Conservation (phyloP, 2,113 vertebrate genomes). For the mouse (Mus musculus) region DNA sequence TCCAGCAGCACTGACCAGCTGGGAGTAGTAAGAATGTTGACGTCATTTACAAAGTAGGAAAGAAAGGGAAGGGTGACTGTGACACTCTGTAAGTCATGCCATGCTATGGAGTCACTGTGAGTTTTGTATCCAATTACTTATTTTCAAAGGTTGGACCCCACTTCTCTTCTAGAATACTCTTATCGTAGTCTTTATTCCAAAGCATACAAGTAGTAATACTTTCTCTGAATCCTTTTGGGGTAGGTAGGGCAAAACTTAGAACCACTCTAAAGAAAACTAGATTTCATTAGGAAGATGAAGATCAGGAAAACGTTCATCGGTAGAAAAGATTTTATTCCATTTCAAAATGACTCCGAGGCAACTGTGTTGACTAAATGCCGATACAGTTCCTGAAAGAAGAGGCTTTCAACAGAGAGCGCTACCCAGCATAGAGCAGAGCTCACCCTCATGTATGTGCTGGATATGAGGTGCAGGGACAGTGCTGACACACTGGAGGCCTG, state of each 20-base stretch:
- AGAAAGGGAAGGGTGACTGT: background rate
- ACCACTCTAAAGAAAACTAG: background rate
- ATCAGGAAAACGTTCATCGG: constrained; percentile 23
- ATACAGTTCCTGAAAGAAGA: background rate
- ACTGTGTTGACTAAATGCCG: background rate
- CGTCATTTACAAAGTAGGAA: background rate
- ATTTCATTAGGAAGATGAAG: background rate
- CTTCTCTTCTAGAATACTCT: background rate
- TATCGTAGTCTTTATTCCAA: background rate
- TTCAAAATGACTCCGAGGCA: constrained; percentile 53
- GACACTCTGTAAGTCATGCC: background rate
- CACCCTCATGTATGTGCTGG: fast-evolving
- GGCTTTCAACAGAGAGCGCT: background rate
- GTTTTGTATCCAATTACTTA: constrained; percentile 21
- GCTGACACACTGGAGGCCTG: background rate
- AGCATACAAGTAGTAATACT: background rate
- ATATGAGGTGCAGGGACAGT: background rate
- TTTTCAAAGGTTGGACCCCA: constrained; percentile 40
- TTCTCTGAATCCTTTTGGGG: constrained; percentile 23
- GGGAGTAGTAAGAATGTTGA: background rate
- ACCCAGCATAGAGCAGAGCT: background rate
- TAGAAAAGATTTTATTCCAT: constrained; percentile 30
- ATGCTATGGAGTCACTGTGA: background rate
- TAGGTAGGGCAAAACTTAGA: background rate
- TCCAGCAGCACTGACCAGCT: background rate